These are phyloP conservation scores for Atlantisia rogersi DNA, from an alignment of 2,113 vertebrate genomes.

Conservation along the genomic window DNA sequence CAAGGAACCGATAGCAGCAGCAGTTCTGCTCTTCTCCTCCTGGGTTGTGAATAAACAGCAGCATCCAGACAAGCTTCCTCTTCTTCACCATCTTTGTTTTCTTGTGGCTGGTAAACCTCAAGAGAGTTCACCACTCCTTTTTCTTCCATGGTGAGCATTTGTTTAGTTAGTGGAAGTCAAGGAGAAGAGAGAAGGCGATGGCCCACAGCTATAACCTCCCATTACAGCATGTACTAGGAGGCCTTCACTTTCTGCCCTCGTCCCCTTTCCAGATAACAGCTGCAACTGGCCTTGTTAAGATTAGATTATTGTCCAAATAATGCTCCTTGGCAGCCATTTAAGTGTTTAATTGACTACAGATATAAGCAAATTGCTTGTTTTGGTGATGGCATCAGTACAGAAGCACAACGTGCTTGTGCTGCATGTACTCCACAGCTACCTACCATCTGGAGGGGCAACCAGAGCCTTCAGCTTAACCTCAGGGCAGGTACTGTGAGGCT, in stretches of 20 bases:
- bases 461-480: neutral
- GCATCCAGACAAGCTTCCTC: neutral
- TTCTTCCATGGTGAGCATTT: neutral
- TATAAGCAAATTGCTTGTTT: neutral
- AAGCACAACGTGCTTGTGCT: neutral
- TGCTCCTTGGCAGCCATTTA: neutral
- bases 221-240: neutral
- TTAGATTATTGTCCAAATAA: neutral
- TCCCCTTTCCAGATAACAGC: neutral
- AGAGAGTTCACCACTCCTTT: neutral
- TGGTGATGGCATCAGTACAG: neutral
- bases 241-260: neutral
- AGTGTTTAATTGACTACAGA: neutral
- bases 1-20: rapidly evolving
- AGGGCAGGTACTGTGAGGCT: neutral
- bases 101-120: neutral
- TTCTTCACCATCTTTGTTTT: neutral
- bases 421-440: neutral
- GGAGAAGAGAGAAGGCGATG: neutral
- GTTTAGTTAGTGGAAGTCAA: neutral
- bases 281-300: neutral
- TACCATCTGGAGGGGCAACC: neutral
- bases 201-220: neutral
- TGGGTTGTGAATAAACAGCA: rapidly evolving
- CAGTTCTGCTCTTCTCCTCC: neutral